Percentiles rank a stretch among this genome's conserved stretches.
phyloP scores from a whole-genome alignment of 2,888 invertebrate genomes.

The Heteromyza rotundicornis region DNA sequence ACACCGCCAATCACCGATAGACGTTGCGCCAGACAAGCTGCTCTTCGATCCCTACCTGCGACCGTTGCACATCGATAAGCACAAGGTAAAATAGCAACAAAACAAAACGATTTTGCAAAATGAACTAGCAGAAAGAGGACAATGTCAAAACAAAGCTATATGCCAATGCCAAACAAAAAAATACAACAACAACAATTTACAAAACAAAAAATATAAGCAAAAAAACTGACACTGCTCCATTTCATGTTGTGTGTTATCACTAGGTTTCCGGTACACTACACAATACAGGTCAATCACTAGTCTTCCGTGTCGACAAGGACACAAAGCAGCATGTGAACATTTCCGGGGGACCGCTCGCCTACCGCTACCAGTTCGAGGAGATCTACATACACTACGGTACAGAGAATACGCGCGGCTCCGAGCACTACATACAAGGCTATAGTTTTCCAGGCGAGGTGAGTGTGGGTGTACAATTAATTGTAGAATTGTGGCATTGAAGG shows the following conservation, averaged over 20 bases:
- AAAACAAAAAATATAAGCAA: too few relatives aligned
- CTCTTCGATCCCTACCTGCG: conserved; percentile 95
- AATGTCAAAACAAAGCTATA: background rate
- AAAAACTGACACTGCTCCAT: background rate
- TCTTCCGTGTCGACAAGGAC: conserved; percentile 89
- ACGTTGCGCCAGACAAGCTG: conserved; percentile 92
- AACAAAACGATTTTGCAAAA: background rate
- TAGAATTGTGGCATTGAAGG: background rate
- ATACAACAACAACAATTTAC: conserved; percentile 2
- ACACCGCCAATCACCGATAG: conserved; percentile 94
- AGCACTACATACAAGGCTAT: conserved; percentile 93
- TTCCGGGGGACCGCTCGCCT: conserved; percentile 93
- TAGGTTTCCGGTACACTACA: conserved; percentile 88
- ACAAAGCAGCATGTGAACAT: conserved; percentile 93
- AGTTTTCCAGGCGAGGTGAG: conserved; percentile 97
- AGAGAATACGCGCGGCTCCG: conserved; percentile 89
- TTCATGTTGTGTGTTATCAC: background rate
- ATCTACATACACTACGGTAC: conserved; percentile 95
- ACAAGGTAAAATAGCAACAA: conserved; percentile 78
- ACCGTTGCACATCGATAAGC: conserved; percentile 89
- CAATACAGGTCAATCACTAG: conserved; percentile 94
- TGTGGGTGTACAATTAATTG: too few relatives aligned
- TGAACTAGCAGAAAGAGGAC: background rate
- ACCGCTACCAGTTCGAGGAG: conserved; percentile 93
- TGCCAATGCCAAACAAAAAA: background rate